Evolutionary conservation across 2,888 invertebrate species (phyloP), one percentile per base, ranked within the genome.

Genomic region (Stenodera caucasica): DNA sequence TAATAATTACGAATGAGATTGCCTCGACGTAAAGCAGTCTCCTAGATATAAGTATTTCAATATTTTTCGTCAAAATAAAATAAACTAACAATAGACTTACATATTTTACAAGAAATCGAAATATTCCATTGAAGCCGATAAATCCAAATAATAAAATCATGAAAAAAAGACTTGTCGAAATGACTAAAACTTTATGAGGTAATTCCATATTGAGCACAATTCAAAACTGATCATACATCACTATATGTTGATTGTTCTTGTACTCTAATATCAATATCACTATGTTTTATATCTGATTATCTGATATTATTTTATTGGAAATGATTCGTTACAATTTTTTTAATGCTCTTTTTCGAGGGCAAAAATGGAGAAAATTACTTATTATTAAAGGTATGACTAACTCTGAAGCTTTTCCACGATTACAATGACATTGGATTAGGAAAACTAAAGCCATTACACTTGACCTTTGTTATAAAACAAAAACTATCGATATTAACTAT

Each of bases 1-100:
- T 92, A 94, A 78, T 89, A 83, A 30, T 86, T 84, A 2, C 90
- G 86, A 18, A 90, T 84, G 58, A 90, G 88, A 0, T 88, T 85
- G 23, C 89, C 89, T 59, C 86, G 85, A 21, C 87, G 85, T 4
- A 93, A 76, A 1, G 86, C 84, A 72, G 91, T 86, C 83, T 87
- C 87, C 92, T 92, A 75, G 72, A 54, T n/a, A 9, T 57, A 45
- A 49, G 3, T 35, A 26, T 1, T 23, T 55, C 12, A 49, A 32
- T 49, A 7, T 51, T 51, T 29, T 7, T n/a, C 29, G 15, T 14
- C 5, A 21, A 32, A 52, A 52, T 11, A 1, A 32, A 30, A 29
- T 45, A 45, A 45, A 40, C n/a, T n/a, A 14, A 9, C 23, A 30
- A 32, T 45, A 9, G 57, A 73, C 74, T 73, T 67, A 75, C 75